These are phyloP conservation scores for Melanogrammus aeglefinus DNA, from an alignment of 2,797 vertebrate species.

Conservation along the genomic window DNA sequence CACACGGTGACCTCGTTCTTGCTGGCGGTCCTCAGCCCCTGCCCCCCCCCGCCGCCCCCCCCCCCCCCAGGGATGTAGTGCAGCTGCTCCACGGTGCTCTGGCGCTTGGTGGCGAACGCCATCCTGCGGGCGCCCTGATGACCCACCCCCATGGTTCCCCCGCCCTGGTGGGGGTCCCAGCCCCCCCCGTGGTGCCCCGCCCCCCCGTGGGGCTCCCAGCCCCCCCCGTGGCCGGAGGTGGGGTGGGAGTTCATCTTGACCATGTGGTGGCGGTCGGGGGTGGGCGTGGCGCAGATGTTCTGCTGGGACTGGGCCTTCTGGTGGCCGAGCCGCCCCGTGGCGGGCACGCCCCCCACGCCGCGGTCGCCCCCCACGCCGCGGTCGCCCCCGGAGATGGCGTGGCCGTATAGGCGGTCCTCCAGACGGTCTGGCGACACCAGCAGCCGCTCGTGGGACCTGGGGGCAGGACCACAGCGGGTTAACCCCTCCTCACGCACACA, in stretches of 20 bases:
- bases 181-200: constrained; percentile 56
- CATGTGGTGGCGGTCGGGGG: constrained; percentile 83
- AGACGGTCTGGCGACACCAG: constrained; percentile 73
- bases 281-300: constrained; percentile 80
- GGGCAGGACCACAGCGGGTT: not conserved
- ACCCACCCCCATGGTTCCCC: constrained; percentile 29
- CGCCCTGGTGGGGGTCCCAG: constrained; percentile 43
- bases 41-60: constrained; percentile 67
- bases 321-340: constrained; percentile 72
- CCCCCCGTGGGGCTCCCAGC: constrained; percentile 39
- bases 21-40: constrained; percentile 83
- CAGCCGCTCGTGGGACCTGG: constrained; percentile 77
- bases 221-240: constrained; percentile 64
- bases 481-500: too few species aligned
- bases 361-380: constrained; percentile 26
- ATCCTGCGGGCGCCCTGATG: constrained; percentile 75
- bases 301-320: constrained; percentile 84
- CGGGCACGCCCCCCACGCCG: constrained; percentile 61
- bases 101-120: constrained; percentile 56
- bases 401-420: constrained; percentile 68
- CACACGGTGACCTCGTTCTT: constrained; percentile 91
- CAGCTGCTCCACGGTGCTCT: not conserved
- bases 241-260: constrained; percentile 89
- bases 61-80: constrained; percentile 85
- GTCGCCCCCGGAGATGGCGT: constrained; percentile 49